These are phyloP conservation scores for Paedocypris micromegethes DNA, from an alignment of 2,797 vertebrate species.

Conservation along the genomic window DNA sequence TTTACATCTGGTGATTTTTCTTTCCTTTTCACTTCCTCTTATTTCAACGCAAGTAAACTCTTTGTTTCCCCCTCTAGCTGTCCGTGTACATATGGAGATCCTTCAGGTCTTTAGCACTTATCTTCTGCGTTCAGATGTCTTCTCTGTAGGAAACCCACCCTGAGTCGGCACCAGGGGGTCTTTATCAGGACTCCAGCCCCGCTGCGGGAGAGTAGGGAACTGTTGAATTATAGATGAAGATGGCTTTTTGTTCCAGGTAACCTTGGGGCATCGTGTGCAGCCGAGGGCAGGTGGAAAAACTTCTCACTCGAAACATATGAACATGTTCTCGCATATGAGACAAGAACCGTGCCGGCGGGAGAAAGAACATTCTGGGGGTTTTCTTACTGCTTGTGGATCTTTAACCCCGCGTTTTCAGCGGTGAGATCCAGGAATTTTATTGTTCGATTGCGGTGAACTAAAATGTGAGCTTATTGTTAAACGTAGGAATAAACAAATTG, in stretches of 20 bases:
- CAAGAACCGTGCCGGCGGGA: neutral
- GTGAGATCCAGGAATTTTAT: too few species aligned
- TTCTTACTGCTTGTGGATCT: too few species aligned
- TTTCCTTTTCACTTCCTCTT: too few species aligned
- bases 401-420: too few species aligned
- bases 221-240: slow-evolving; percentile 45
- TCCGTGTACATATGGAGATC: neutral
- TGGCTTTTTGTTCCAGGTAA: slow-evolving; percentile 30
- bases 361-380: too few species aligned
- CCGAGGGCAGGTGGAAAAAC: neutral
- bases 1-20: too few species aligned
- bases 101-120: neutral
- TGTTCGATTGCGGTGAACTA: too few species aligned
- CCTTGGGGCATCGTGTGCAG: slow-evolving; percentile 28
- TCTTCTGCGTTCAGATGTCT: slow-evolving; percentile 14
- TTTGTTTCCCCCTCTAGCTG: neutral
- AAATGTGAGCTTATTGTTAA: too few species aligned
- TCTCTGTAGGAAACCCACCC: slow-evolving; percentile 20
- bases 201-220: slow-evolving; percentile 6
- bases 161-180: slow-evolving; percentile 21
- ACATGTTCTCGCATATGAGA: neutral
- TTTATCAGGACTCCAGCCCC: slow-evolving; percentile 9
- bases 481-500: too few species aligned
- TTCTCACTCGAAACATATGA: neutral
- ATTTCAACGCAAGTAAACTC: neutral